A percentile compares a stretch with the other conserved stretches of the same genome.
phyloP scores from a whole-genome alignment of 2,888 invertebrate species.

The Abrostola tripartita region DNA sequence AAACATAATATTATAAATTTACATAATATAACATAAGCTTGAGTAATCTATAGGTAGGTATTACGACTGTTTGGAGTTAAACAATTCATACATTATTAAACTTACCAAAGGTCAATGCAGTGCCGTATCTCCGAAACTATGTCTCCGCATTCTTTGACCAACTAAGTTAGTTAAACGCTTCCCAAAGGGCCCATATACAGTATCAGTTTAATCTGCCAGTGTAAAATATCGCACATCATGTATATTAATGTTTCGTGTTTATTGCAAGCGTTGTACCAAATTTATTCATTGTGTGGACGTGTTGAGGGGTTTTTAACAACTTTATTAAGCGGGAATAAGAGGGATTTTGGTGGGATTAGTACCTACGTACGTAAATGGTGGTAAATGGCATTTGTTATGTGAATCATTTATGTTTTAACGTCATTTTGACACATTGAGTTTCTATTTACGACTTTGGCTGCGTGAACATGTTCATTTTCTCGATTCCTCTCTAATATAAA shows the following conservation, averaged over 20 bases:
- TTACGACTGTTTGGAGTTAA: no score
- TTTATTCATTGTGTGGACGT: constrained; percentile 74
- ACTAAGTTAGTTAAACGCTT: constrained; percentile 78
- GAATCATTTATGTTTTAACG: background rate
- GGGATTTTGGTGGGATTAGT: constrained; percentile 45
- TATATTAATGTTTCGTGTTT: constrained; percentile 81
- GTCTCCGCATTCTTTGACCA: constrained; percentile 51
- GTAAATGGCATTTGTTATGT: constrained; percentile 17
- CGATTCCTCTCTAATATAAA: no score
- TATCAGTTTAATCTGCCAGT: constrained; percentile 78
- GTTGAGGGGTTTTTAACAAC: constrained; percentile 53
- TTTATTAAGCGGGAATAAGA: constrained; percentile 46
- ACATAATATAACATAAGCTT: no score
- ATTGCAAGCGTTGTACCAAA: constrained; percentile 72
- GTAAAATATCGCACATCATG: constrained; percentile 81
- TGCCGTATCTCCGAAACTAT: constrained; percentile 22
- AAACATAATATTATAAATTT: no score
- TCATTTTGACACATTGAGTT: background rate
- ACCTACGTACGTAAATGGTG: constrained; percentile 11
- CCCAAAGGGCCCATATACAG: constrained; percentile 79
- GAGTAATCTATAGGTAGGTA: no score
- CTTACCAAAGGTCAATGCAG: background rate
- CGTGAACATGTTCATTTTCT: no score
- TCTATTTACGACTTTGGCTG: no score
- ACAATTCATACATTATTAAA: no score